Percentiles rank a stretch among this genome's conserved stretches.
Conservation (phyloP, 2,113 vertebrate species). For the Dromaius novaehollandiae region DNA sequence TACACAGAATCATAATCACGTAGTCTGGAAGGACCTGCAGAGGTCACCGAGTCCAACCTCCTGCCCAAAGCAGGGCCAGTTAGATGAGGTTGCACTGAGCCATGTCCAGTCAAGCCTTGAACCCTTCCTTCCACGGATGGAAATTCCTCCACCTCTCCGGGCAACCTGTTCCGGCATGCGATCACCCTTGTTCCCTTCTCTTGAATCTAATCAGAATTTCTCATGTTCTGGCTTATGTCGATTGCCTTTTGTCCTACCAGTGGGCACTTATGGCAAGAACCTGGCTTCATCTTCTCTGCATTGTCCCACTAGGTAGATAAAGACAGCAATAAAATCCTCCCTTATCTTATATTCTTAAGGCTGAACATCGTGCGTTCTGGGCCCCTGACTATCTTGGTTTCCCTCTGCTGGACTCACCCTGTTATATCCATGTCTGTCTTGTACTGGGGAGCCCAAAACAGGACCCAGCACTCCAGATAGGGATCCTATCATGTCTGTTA, state of each 20-base stretch:
- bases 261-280: neutral
- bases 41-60: neutral
- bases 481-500: neutral
- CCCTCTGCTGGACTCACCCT: neutral
- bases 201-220: neutral
- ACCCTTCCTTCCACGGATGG: fast-evolving
- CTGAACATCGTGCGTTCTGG: neutral
- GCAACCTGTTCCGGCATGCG: neutral
- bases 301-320: neutral
- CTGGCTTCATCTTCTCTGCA: neutral
- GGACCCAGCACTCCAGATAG: neutral
- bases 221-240: no score
- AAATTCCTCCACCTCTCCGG: neutral
- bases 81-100: neutral
- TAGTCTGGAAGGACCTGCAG: neutral
- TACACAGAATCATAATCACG: neutral
- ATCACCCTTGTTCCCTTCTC: neutral
- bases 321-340: neutral
- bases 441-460: neutral
- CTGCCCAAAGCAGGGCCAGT: neutral
- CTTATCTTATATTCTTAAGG: neutral
- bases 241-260: neutral
- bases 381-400: neutral
- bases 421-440: neutral
- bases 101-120: fast-evolving